A percentile compares a stretch with the other conserved stretches of the same genome.
Conservation (phyloP, 2,797 vertebrate species). For the Setipinna tenuifilis region DNA sequence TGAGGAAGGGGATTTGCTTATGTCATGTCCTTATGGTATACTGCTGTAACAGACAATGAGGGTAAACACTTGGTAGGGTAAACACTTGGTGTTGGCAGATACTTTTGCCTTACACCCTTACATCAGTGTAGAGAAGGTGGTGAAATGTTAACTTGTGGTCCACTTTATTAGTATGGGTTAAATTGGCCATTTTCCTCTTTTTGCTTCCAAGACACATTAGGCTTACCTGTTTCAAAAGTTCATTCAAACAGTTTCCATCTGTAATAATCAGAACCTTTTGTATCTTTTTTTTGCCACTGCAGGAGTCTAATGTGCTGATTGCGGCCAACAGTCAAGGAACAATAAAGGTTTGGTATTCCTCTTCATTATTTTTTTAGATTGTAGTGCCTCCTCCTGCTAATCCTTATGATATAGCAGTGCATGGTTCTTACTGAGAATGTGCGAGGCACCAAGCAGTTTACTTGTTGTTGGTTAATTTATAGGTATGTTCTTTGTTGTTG, state of each 20-base stretch:
- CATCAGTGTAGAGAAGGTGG: too few relatives aligned
- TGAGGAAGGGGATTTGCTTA: slow-evolving; percentile 40
- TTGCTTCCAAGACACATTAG: too few relatives aligned
- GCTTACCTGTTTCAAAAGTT: not conserved
- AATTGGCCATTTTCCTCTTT: too few relatives aligned
- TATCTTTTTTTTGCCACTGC: not conserved
- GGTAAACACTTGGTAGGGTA: too few relatives aligned
- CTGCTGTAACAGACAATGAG: not conserved
- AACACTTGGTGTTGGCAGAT: not conserved
- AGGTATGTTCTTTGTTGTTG: not conserved
- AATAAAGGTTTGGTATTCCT: slow-evolving; percentile 88
- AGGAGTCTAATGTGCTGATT: slow-evolving; percentile 99
- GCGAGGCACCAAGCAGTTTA: not conserved
- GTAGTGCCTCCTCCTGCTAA: not conserved
- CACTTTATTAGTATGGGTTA: too few relatives aligned
- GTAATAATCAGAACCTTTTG: not conserved
- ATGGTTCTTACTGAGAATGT: not conserved
- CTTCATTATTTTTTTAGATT: not conserved
- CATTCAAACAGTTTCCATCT: not conserved
- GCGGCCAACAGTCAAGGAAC: slow-evolving; percentile 99
- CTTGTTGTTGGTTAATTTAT: not conserved
- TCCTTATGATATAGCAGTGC: not conserved
- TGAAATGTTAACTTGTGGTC: too few relatives aligned
- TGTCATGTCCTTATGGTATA: not conserved
- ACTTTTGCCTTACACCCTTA: too few relatives aligned